Percentiles rank a stretch among this genome's conserved stretches.
Conservation (phyloP, 2,113 vertebrate genomes). For the Sterrhoptilus dennistouni region DNA sequence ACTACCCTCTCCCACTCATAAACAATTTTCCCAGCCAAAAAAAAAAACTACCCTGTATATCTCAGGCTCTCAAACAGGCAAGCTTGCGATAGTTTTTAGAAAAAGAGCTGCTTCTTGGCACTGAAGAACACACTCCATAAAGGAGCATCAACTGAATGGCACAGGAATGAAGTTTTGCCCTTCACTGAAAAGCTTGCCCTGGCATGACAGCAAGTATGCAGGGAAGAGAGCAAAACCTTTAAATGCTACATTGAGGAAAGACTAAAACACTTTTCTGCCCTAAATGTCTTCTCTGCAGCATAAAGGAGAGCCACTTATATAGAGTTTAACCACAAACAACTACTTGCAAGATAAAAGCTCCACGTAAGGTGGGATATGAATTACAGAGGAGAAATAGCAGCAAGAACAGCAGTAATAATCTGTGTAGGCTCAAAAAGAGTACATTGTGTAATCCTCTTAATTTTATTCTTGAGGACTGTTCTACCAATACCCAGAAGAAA, state of each 20-base stretch:
- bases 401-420: not conserved
- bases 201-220: too few species aligned
- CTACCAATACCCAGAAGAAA: not conserved
- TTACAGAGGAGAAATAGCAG: not conserved
- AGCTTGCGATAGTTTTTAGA: not conserved
- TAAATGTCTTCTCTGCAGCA: not conserved
- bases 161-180: not conserved
- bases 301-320: not conserved
- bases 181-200: not conserved
- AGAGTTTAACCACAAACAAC: not conserved
- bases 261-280: not conserved
- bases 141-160: not conserved
- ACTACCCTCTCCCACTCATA: not conserved
- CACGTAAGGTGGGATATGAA: not conserved
- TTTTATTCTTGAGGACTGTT: not conserved
- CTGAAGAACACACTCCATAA: rapidly evolving
- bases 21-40: not conserved
- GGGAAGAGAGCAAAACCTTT: not conserved
- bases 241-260: not conserved
- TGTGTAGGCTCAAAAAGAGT: not conserved
- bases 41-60: too few species aligned
- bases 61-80: not conserved
- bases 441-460: not conserved
- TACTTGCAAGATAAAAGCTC: not conserved
- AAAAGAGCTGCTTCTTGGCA: not conserved